These are phyloP conservation scores for Incurvaria masculella DNA, from an alignment of 2,888 invertebrate genomes.

Conservation along the genomic window DNA sequence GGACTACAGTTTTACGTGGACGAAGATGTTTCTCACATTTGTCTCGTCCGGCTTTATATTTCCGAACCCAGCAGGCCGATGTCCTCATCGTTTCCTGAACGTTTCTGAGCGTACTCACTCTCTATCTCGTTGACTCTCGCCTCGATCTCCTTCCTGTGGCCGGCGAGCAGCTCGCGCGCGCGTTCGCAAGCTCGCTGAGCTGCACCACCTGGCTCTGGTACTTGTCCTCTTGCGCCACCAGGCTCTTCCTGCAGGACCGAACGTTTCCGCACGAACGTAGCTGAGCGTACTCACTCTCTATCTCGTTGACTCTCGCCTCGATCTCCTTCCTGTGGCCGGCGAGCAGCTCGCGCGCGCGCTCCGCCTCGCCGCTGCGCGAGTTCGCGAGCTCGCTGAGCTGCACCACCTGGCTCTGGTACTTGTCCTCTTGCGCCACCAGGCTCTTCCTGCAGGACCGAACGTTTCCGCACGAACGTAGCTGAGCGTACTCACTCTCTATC, in stretches of 20 bases:
- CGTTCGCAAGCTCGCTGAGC: slow-evolving; percentile 55
- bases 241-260: slow-evolving; percentile 61
- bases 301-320: slow-evolving; percentile 58
- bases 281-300: slow-evolving; percentile 64
- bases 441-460: slow-evolving; percentile 64
- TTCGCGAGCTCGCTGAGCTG: slow-evolving; percentile 57
- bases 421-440: slow-evolving; percentile 58
- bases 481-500: slow-evolving; percentile 63
- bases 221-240: slow-evolving; percentile 59
- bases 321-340: slow-evolving; percentile 58
- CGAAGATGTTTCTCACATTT: no score
- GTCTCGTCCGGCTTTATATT: no score
- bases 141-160: slow-evolving; percentile 58
- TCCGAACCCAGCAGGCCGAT: no score
- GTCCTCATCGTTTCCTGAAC: no score
- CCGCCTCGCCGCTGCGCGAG: slow-evolving; percentile 53
- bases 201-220: slow-evolving; percentile 59
- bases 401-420: slow-evolving; percentile 58
- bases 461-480: no score
- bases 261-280: no score
- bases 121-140: slow-evolving; percentile 61
- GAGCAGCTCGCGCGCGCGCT: slow-evolving; percentile 53
- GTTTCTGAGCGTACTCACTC: no score
- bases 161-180: slow-evolving; percentile 54
- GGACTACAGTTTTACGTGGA: no score